Conservation (phyloP, 2,888 invertebrate genomes). For the Alcis repandata region DNA sequence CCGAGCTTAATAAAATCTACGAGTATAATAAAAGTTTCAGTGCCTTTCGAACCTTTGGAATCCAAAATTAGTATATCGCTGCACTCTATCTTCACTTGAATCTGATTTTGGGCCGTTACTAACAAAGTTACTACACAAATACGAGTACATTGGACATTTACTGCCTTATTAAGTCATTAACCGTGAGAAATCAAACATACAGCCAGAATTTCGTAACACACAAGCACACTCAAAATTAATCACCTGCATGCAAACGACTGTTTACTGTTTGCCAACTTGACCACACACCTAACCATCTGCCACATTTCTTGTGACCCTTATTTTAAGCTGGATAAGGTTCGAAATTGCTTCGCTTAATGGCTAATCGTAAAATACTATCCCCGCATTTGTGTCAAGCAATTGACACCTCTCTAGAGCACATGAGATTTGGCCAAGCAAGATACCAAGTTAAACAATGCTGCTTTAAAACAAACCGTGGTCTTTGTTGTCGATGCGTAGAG, state of each 20-base stretch:
- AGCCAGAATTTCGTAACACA: constrained; percentile 42
- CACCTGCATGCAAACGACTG: constrained; percentile 46
- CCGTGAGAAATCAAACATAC: constrained; percentile 49
- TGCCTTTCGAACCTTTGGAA: too few species aligned
- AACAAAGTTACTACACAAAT: background rate
- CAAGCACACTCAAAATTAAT: constrained; percentile 48
- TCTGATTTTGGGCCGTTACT: too few species aligned
- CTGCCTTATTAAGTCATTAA: constrained; percentile 31
- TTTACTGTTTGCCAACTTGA: constrained; percentile 47
- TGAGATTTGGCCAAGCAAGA: constrained; percentile 60
- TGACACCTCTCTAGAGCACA: constrained; percentile 64
- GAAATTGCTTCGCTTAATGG: constrained; percentile 38
- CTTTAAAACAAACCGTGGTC: background rate
- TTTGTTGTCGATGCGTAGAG: constrained; percentile 33
- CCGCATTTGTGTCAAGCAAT: constrained; percentile 63
- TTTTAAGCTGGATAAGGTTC: constrained; percentile 34
- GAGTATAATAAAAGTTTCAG: too few species aligned
- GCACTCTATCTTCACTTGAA: too few species aligned
- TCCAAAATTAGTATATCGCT: too few species aligned
- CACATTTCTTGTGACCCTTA: constrained; percentile 34
- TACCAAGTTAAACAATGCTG: constrained; percentile 35
- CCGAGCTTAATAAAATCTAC: too few species aligned
- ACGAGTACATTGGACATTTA: background rate
- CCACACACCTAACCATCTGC: constrained; percentile 32
- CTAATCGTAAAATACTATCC: constrained; percentile 45